These are phyloP conservation scores for Pygoscelis antarcticus DNA, from an alignment of 2,113 vertebrate species.

Conservation along the genomic window DNA sequence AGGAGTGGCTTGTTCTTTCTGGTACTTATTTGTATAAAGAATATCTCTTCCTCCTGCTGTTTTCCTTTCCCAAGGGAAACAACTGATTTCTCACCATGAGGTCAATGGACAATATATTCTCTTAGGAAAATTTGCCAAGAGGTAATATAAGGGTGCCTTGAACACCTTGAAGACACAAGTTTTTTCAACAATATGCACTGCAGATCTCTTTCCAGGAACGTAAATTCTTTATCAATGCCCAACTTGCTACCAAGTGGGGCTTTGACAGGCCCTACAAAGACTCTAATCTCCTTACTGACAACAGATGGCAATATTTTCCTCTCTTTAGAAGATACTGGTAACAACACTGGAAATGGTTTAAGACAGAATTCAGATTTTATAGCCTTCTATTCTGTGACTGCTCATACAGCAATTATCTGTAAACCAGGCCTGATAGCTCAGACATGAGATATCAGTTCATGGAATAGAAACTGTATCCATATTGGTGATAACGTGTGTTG, in stretches of 20 bases:
- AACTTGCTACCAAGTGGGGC: neutral
- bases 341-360: neutral
- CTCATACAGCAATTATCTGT: neutral
- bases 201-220: neutral
- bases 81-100: neutral
- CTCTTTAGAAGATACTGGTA: neutral
- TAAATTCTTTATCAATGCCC: neutral
- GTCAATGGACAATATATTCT: neutral
- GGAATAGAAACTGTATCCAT: neutral
- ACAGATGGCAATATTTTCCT: conserved; percentile 3
- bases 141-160: neutral
- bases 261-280: neutral
- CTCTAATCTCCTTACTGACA: neutral
- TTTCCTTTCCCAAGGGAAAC: neutral
- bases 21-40: neutral
- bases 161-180: neutral
- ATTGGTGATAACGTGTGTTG: neutral
- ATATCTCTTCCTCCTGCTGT: neutral
- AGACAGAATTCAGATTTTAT: neutral
- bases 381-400: neutral
- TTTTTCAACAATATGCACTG: neutral
- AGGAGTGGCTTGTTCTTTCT: neutral
- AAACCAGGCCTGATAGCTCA: neutral
- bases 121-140: neutral
- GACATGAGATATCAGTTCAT: neutral